Evolutionary conservation across 2,113 vertebrate genomes (phyloP), one percentile per base, ranked within the genome.

Genomic region (Corydoras sp.): DNA sequence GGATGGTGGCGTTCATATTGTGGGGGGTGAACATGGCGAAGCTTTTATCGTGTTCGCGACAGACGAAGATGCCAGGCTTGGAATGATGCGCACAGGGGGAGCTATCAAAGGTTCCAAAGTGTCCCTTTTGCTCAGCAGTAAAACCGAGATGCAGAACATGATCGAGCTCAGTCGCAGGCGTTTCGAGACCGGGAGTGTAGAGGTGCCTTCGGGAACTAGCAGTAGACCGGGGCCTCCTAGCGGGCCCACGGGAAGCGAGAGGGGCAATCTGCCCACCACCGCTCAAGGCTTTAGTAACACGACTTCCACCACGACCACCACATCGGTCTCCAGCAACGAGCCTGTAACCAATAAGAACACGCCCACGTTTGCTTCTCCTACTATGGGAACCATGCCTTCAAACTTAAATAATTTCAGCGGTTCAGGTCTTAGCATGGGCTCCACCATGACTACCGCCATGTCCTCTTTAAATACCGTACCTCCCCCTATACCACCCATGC

Each of bases 61-160:
- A 83, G 97, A 99, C 85, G 97, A 99, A 92, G 97, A 99, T 84
- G 97, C 97, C 82, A 94, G 97, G 84, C 94, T 99, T 84, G 97
- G 97, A 79, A 99, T 99, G 97, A 99, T 99, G 97, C 96, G 97
- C 83, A 97, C 95, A 87, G 97, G 96, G 86, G 97, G 97, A 84
- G 89, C 95, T 50, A 99, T 99, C 88, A 99, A 99, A 89, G 92
- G 92, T 86, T 98, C 95, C 11, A 99, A 99, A 88, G 95, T 99
- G 72, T 99, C 97, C 11, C 86, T 99, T 1, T 88, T 99, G 86
- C 90, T 99, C 68, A 99, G 97, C 89, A 99, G 97, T 88, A 99
- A 99, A 91, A 99, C 95, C 11, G 96, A 99, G 91, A 99, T 99
- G 97, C 97, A 99, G 81, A 99, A 97, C 84, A 98, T 99, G 96